Evolutionary conservation across 1,140 invertebrate genomes (phyloP).

Genomic region (Steinernema khuongi): DNA sequence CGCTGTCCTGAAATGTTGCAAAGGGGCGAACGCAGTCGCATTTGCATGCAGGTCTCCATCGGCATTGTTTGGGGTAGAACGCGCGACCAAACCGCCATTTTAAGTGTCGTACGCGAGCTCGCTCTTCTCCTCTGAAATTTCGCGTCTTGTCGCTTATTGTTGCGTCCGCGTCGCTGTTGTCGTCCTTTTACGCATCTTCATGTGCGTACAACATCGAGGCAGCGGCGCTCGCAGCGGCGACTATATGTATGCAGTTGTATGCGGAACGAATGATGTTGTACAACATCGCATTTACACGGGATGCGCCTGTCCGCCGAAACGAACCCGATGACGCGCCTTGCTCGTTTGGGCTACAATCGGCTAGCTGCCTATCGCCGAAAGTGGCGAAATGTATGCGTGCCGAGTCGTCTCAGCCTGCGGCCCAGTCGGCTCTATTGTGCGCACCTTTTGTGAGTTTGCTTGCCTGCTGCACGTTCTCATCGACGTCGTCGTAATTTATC

Average conservation of each 20-base stretch:
- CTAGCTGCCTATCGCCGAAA: too few species aligned
- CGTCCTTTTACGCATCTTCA: not conserved
- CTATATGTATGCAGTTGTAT: too few species aligned
- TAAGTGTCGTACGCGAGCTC: not conserved
- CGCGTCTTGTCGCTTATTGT: not conserved
- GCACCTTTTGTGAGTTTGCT: not conserved
- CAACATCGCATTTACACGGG: not conserved
- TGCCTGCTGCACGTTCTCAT: not conserved
- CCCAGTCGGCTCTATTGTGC: not conserved
- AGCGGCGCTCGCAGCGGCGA: too few species aligned
- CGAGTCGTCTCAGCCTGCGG: not conserved
- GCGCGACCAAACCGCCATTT: not conserved
- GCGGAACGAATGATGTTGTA: too few species aligned
- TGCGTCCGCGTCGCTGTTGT: not conserved
- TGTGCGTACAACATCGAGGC: not conserved
- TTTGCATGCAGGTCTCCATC: not conserved
- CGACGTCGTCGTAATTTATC: not conserved
- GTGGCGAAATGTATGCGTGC: not conserved
- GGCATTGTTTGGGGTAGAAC: not conserved
- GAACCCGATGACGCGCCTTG: not conserved
- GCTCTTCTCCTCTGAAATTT: not conserved
- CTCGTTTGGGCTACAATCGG: not conserved
- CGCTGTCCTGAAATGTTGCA: not conserved
- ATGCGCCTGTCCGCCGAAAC: not conserved
- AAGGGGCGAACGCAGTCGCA: not conserved